Percentiles rank a stretch among this genome's conserved stretches.
Conservation (phyloP, 2,113 vertebrate genomes). For the Bos javanicus region DNA sequence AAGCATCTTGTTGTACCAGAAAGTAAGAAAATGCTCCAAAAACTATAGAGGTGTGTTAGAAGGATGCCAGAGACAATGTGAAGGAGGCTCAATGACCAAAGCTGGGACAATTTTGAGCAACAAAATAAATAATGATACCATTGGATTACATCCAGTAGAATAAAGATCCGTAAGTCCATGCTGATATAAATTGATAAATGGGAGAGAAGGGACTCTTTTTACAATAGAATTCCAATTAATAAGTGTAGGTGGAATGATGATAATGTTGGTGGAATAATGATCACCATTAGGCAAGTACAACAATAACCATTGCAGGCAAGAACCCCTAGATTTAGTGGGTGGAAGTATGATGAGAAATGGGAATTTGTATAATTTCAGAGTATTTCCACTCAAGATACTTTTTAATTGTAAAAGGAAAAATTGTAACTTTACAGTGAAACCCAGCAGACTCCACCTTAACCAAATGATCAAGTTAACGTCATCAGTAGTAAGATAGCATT, state of each 20-base stretch:
- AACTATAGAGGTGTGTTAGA: background rate
- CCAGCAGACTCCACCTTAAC: background rate
- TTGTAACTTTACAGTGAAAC: background rate
- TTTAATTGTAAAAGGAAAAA: background rate
- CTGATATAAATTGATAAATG: background rate
- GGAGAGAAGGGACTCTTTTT: background rate
- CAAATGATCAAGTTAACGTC: background rate
- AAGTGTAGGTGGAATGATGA: background rate
- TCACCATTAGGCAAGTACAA: background rate
- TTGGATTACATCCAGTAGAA: background rate
- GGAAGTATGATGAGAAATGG: background rate
- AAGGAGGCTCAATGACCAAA: background rate
- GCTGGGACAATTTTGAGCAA: background rate
- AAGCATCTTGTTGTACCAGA: background rate
- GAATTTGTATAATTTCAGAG: background rate
- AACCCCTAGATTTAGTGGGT: background rate
- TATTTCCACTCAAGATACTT: background rate
- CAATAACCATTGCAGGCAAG: background rate
- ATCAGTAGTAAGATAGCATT: background rate
- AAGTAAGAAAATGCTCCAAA: background rate
- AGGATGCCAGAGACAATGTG: background rate
- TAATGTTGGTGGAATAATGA: background rate
- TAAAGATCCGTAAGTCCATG: background rate
- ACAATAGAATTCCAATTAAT: background rate
- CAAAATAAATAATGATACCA: background rate